Percentiles rank a stretch among this genome's conserved stretches.
phyloP scores from a whole-genome alignment of 2,113 vertebrate genomes.

The Cephalopholis sonnerati region DNA sequence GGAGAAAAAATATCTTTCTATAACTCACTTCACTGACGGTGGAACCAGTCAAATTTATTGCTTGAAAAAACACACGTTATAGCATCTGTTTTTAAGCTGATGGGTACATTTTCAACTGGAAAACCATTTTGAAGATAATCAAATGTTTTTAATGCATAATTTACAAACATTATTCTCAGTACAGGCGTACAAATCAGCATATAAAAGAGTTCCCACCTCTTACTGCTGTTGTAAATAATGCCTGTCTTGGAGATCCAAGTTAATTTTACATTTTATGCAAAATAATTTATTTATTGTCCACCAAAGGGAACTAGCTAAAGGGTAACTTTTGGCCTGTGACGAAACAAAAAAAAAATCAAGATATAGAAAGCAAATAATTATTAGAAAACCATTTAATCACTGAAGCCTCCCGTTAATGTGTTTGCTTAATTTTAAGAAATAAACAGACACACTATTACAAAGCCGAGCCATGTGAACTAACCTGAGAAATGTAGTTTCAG shows the following conservation, averaged over 20 bases:
- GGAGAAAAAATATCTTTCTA: background rate
- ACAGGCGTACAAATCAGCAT: constrained; percentile 24
- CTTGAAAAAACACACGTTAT: constrained; percentile 12
- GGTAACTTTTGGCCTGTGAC: constrained; percentile 19
- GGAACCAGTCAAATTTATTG: constrained; percentile 26
- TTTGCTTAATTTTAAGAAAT: constrained; percentile 26
- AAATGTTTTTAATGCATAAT: constrained; percentile 47
- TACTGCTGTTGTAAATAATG: background rate
- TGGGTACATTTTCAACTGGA: constrained; percentile 25
- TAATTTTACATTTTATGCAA: constrained; percentile 27
- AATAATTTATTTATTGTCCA: constrained; percentile 25
- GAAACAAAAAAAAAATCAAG: constrained; percentile 15
- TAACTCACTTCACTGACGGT: constrained; percentile 23
- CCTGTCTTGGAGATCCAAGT: background rate
- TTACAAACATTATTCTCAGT: constrained; percentile 20
- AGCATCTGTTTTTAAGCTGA: constrained; percentile 32
- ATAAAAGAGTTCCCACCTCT: constrained; percentile 14
- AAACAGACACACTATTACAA: background rate
- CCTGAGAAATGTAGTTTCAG: constrained; percentile 37
- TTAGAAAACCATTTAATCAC: background rate
- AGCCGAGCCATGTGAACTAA: constrained; percentile 17
- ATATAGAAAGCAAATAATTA: background rate
- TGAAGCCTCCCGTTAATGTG: constrained; percentile 13
- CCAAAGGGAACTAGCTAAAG: background rate
- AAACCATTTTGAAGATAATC: constrained; percentile 38